Evolutionary conservation across 2,113 vertebrate species (phyloP).

Genomic region (Artemisiospiza belli): DNA sequence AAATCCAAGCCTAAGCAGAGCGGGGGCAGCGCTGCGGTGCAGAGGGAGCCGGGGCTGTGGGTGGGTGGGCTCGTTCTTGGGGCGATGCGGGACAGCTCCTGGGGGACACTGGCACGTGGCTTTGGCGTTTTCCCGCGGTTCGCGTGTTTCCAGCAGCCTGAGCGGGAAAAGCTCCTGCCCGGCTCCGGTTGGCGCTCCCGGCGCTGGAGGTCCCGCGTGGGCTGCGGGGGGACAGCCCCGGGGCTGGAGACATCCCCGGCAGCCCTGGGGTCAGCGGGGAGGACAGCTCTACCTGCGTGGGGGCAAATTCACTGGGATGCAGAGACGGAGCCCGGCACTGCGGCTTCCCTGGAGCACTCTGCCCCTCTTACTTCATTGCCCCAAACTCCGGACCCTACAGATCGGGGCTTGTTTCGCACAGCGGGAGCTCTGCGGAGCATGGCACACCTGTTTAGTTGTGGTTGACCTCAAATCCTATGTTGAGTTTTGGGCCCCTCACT

Average conservation of each 20-base stretch:
- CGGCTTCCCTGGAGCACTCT: not conserved
- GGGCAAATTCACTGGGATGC: not conserved
- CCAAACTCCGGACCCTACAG: rapidly evolving
- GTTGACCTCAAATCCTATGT: not conserved
- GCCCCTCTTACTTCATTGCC: not conserved
- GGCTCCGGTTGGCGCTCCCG: not conserved
- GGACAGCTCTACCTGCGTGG: not conserved
- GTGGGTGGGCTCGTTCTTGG: not conserved
- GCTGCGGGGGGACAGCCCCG: not conserved
- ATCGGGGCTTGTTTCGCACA: rapidly evolving
- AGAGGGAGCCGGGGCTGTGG: not conserved
- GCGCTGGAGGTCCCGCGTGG: not conserved
- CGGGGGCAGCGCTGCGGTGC: not conserved
- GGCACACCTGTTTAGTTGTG: rapidly evolving
- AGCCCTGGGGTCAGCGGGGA: rapidly evolving
- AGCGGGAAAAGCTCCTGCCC: not conserved
- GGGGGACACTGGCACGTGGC: not conserved
- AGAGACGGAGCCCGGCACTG: not conserved
- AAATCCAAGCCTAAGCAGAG: not conserved
- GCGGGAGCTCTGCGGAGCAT: not conserved
- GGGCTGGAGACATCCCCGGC: no score
- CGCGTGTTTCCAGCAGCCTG: not conserved
- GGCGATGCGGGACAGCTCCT: not conserved
- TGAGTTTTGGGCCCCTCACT: not conserved
- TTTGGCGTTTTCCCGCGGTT: not conserved